Percentiles rank a stretch among this genome's conserved stretches.
phyloP scores from a whole-genome alignment of 2,113 vertebrate genomes.

The Apaloderma vittatum region DNA sequence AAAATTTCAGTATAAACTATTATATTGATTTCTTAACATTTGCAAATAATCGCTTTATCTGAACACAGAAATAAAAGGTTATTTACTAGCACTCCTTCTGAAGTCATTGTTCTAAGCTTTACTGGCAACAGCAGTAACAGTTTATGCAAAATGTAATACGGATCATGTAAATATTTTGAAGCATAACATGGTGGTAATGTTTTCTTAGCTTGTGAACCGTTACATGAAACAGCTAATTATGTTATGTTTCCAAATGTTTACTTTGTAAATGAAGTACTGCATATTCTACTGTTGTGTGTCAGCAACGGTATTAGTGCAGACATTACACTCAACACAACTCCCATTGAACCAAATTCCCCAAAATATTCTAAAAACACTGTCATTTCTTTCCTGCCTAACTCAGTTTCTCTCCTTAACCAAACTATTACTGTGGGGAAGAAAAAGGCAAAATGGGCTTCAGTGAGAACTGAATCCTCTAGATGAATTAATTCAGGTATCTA shows the following conservation, averaged over 20 bases:
- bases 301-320: not conserved
- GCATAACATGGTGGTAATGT: conserved; percentile 45
- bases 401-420: not conserved
- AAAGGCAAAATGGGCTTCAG: not conserved
- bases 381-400: not conserved
- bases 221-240: conserved; percentile 57
- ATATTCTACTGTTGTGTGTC: conserved; percentile 37
- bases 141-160: conserved; percentile 33
- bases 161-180: conserved; percentile 67
- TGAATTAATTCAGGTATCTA: not conserved
- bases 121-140: not conserved
- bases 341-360: not conserved
- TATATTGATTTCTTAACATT: not conserved
- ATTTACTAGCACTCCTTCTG: conserved; percentile 5
- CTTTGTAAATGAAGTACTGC: conserved; percentile 20
- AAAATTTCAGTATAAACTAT: not conserved
- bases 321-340: not conserved
- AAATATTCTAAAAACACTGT: not conserved
- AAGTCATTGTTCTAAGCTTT: conserved; percentile 13
- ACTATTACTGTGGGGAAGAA: not conserved
- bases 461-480: not conserved
- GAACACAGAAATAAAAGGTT: conserved; percentile 10
- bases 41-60: not conserved
- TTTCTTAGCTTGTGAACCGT: conserved; percentile 62
- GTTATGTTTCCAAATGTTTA: conserved; percentile 65